Evolutionary conservation across 2,113 vertebrate genomes (phyloP), one percentile per base, ranked within the genome.

Genomic region (Cyphomyrus discorhynchus): DNA sequence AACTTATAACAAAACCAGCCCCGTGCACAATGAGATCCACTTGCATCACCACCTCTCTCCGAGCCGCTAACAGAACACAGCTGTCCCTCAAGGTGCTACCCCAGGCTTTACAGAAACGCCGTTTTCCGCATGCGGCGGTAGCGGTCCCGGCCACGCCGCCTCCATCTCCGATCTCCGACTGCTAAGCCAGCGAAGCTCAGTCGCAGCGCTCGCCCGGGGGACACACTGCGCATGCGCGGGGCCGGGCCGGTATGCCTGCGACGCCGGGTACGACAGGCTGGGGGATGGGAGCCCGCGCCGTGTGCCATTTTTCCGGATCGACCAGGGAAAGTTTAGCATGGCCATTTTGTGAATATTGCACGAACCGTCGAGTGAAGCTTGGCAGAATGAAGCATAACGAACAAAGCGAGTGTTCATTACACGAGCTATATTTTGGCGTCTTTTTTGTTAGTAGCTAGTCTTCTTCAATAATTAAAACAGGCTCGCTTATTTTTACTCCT

Each of bases 151-250:
- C 45, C 15, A 82, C 49, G 27, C 9, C 50, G 35, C 50, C 50
- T 46, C 62, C 87, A 70, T 88, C 58, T 24, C 87, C n/a, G 21
- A n/a, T 46, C 52, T 11, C 21, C 53, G 35, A 47, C 89, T 45
- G 19, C 86, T 56, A 27, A 39, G 17, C 53, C 86, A 86, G 85
- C 35, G n/a, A 11, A 52, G 47, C 83, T 86, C 49, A 27, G 24
- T 13, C 35, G 56, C 35, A 17, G 35, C 50, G 80, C 42, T 9
- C 13, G 35, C 17, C 50, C 58, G 15, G 47, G 53, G 5, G 45
- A 11, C 0, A 24, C 6, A 84, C 21, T 89, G 80, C 49, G 89
- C 89, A 89, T 89, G 89, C 77, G 50, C 89, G 42, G 35, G 74
- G 74, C 35, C 15, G 31, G 35, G 5, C 35, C 74, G 15, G 35